phyloP scores from a whole-genome alignment of 2,888 invertebrate genomes.

The Sepioteuthis lessoniana region DNA sequence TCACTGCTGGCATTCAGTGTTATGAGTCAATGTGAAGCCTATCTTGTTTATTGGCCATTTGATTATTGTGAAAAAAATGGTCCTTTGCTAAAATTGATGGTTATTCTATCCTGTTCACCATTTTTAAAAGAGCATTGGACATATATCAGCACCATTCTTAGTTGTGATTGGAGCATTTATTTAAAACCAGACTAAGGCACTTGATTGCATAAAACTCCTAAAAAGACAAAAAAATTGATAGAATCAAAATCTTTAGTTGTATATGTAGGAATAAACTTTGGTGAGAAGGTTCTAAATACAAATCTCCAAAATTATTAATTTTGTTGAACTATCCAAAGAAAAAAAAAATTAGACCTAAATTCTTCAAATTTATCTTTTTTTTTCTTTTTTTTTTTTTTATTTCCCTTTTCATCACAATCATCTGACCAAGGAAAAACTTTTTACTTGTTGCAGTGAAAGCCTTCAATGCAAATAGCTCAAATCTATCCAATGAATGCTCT shows the following conservation, averaged over 20 bases:
- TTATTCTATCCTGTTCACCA: background rate
- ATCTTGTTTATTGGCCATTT: background rate
- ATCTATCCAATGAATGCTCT: background rate
- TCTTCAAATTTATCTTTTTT: background rate
- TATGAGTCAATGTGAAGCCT: background rate
- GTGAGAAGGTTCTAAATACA: background rate
- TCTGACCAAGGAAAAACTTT: background rate
- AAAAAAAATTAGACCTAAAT: background rate
- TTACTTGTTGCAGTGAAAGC: background rate
- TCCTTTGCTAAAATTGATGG: background rate
- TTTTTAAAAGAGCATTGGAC: background rate
- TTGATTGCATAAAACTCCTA: background rate
- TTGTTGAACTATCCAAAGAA: background rate
- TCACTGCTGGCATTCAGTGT: conserved; percentile 21
- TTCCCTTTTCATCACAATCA: background rate
- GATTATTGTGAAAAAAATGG: conserved; percentile 13
- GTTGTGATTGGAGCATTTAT: background rate
- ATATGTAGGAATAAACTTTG: background rate
- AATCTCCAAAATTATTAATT: background rate
- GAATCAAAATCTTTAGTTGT: background rate
- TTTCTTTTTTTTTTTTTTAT: background rate
- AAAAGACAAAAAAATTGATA: background rate
- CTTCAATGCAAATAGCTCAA: background rate
- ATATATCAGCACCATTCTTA: background rate
- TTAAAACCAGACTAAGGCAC: background rate